These are phyloP conservation scores for Rallus limicola DNA, from an alignment of 2,113 vertebrate species.

Conservation along the genomic window DNA sequence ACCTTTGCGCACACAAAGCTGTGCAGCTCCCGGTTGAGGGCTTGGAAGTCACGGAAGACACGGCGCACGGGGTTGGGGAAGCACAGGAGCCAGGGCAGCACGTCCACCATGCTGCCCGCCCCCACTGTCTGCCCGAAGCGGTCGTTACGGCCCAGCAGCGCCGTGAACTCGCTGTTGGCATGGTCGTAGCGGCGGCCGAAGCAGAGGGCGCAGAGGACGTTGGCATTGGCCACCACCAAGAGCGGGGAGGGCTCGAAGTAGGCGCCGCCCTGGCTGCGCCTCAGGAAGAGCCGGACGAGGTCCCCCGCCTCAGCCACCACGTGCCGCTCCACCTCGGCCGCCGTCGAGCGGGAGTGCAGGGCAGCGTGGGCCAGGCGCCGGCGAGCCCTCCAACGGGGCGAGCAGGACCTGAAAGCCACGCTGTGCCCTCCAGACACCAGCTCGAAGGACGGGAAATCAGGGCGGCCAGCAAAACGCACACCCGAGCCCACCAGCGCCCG, in stretches of 20 bases:
- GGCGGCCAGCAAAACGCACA: slow-evolving; percentile 84
- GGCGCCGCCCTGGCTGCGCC: slow-evolving; percentile 52
- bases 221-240: slow-evolving; percentile 81
- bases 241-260: slow-evolving; percentile 78
- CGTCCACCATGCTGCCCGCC: slow-evolving; percentile 87
- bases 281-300: slow-evolving; percentile 75
- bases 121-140: slow-evolving; percentile 87
- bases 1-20: slow-evolving; percentile 81
- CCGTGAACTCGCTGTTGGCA: slow-evolving; percentile 81
- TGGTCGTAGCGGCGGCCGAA: slow-evolving; percentile 85
- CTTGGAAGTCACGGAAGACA: slow-evolving; percentile 83
- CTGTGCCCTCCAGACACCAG: slow-evolving; percentile 84
- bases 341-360: slow-evolving; percentile 81
- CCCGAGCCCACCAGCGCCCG: slow-evolving; percentile 80
- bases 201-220: slow-evolving; percentile 86
- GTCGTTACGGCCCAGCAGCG: slow-evolving; percentile 74
- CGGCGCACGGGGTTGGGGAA: slow-evolving; percentile 88
- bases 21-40: slow-evolving; percentile 81
- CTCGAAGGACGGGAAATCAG: slow-evolving; percentile 84
- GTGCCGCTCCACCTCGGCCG: slow-evolving; percentile 81
- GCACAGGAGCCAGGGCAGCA: slow-evolving; percentile 87
- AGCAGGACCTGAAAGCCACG: slow-evolving; percentile 81
- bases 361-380: slow-evolving; percentile 81
- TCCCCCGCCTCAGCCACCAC: slow-evolving; percentile 79
- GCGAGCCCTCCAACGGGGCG: slow-evolving; percentile 81